Conservation (phyloP, 2,797 vertebrate species). For the Ctenopoma multispine region DNA sequence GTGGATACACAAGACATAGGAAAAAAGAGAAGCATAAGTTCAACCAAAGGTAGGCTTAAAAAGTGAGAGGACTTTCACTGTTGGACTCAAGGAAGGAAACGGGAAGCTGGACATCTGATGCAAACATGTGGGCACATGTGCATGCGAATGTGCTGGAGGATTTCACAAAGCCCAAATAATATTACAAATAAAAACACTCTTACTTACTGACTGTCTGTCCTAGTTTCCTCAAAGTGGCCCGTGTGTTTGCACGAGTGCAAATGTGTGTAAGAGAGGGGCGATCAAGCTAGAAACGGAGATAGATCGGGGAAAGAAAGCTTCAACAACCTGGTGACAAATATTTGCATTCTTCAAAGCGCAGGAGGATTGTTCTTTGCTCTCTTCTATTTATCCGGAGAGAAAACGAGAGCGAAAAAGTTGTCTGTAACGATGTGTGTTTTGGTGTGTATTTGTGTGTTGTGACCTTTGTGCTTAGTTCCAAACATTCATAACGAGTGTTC, state of each 20-base stretch:
- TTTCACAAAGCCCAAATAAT: conserved; percentile 67
- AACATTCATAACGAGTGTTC: conserved; percentile 84
- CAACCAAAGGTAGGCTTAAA: conserved; percentile 86
- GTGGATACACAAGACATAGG: conserved; percentile 85
- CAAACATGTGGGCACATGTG: conserved; percentile 8
- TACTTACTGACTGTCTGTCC: conserved; percentile 71
- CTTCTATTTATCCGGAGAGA: conserved; percentile 68
- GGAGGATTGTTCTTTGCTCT: conserved; percentile 70
- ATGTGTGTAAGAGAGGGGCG: conserved; percentile 29
- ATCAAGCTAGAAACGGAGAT: conserved; percentile 36
- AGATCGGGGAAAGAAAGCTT: conserved; percentile 64
- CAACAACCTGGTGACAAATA: conserved; percentile 78
- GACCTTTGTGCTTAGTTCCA: conserved; percentile 83
- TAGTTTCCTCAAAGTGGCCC: conserved; percentile 72
- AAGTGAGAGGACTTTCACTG: conserved; percentile 78
- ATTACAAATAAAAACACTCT: conserved; percentile 70
- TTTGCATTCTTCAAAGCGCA: conserved; percentile 78
- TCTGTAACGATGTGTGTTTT: conserved; percentile 59
- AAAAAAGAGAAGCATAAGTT: conserved; percentile 84
- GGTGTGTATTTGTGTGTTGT: conserved; percentile 63
- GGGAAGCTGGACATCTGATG: conserved; percentile 36
- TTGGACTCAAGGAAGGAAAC: conserved; percentile 68
- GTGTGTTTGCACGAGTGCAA: conserved; percentile 42
- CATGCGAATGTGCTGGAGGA: conserved; percentile 50
- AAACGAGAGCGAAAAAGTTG: conserved; percentile 34